Evolutionary conservation across 23 tunicate genomes (phyloP), one percentile per base, ranked within the genome.

Genomic region (Oikopleura albicans): DNA sequence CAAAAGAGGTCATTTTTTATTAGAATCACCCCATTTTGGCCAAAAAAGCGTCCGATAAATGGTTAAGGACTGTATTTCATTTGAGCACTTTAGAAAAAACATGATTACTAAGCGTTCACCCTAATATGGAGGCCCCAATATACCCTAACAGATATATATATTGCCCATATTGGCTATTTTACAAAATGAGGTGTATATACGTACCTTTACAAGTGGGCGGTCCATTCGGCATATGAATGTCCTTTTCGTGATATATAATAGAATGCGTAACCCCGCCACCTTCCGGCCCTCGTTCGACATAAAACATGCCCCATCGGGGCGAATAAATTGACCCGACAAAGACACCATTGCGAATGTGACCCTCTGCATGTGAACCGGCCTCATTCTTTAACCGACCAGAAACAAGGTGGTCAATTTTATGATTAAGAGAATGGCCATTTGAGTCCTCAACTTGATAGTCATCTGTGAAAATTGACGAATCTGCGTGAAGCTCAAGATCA

Each of bases 161-260:
- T n/a, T n/a, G n/a, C n/a, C n/a, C n/a, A n/a, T n/a, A n/a, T n/a
- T n/a, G n/a, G n/a, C n/a, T n/a, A n/a, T n/a, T n/a, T n/a, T n/a
- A n/a, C n/a, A n/a, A n/a, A n/a, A n/a, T n/a, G n/a, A n/a, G n/a
- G n/a, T n/a, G n/a, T n/a, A n/a, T n/a, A n/a, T n/a, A n/a, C 59
- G 22, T 49, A 8, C 22, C 59, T 49, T 49, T 49, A 22, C 59
- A 49, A 22, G 8, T 8, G 22, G 16, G 16, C 16, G 22, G 22
- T 8, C 22, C 59, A 8, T 90, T 57, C 0, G 90, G 90, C 40
- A 40, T 35, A 40, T 76, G 75, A 35, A 88, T 85, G 76, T 85
- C 87, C 59, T 76, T 87, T 84, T 92, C 87, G 57, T 92, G 97
- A 86, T 92, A 92, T 49, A 92, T 90, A 1, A 92, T 93, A 36